These are phyloP conservation scores for Scolopax mira DNA, from an alignment of 2,113 vertebrate species.

Conservation along the genomic window DNA sequence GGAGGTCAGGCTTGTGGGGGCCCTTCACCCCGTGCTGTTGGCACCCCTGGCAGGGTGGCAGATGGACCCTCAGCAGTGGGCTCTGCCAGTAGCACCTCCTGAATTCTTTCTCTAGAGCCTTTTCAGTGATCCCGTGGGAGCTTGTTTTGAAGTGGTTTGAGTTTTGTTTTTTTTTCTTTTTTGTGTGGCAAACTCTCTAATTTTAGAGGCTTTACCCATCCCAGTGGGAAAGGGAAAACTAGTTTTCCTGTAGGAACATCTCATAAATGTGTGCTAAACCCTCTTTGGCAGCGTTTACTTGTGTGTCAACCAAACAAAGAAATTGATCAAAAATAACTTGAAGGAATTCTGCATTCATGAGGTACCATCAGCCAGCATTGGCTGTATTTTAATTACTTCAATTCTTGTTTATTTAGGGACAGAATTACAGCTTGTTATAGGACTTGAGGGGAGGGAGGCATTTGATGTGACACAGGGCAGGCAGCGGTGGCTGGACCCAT, in stretches of 20 bases:
- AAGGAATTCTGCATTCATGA: neutral
- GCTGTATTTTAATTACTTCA: neutral
- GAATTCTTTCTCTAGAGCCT: neutral
- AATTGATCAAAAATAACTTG: neutral
- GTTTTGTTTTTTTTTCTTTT: neutral
- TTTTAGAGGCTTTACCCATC: neutral
- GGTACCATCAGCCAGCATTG: neutral
- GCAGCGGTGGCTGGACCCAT: neutral
- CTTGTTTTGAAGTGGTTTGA: neutral
- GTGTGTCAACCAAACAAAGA: neutral
- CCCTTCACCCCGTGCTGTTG: fast-evolving
- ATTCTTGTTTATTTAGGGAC: neutral
- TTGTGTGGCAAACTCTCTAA: neutral
- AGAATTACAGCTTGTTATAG: neutral
- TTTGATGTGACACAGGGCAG: neutral
- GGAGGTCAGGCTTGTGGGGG: neutral
- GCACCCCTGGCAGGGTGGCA: neutral
- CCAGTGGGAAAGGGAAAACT: neutral
- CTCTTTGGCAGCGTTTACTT: neutral
- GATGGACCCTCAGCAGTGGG: neutral
- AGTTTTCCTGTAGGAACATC: conserved; percentile 16
- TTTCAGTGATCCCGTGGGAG: neutral
- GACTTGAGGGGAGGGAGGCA: neutral
- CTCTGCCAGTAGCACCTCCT: neutral
- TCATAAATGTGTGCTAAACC: neutral